Base-by-base conservation (phyloP, 2,113 vertebrate genomes). In the Mus musculus region DNA sequence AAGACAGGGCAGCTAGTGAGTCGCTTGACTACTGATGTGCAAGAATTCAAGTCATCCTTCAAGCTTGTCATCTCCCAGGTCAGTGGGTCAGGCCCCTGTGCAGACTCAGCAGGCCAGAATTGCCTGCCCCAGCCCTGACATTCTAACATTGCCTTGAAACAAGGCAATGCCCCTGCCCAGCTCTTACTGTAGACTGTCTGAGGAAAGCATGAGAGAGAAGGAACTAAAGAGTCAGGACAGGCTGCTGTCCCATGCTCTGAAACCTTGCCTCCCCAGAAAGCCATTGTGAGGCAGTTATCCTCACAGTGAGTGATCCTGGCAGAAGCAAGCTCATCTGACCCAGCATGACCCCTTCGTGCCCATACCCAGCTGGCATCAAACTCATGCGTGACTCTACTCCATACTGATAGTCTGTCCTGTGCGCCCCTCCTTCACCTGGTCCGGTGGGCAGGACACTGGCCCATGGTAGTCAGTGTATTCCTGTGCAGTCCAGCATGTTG, bases 11-110 rank as follows among this genome's bases (percentile, higher is more conserved):
- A 99, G 95, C 98, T 99, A 97, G 99, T 99, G 95, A 99, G 99
- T 16, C 99, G 99, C 17, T 97, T 99, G 98, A 99, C 99, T 0
- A 96, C 99, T 0, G 99, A 99, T 69, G 99, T 99, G 97, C 99
- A 99, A 97, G 99, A 99, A 96, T 99, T 99, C 96, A 99, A 99
- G 91, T 99, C 99, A 0, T 99, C 99, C 75, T 99, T 99, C 98
- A 99, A 99, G 95, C 97, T 99, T 30, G 98, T 99, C 91, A 98
- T 99, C 96, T 99, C 99, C 92, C 99, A 99, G 99, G 99, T 99
- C 97, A 86, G 95, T 54, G 85, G 63, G 33, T 33, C 1, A 26
- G 16, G 2, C 17, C 26, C n/a, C 78, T 24, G 6, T 22, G 56
- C 3, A 5, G 16, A 39, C 1, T 20, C 78, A 14, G 20, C 63